phyloP scores from a whole-genome alignment of 2,797 vertebrate species.

The Centropyge bicolor region DNA sequence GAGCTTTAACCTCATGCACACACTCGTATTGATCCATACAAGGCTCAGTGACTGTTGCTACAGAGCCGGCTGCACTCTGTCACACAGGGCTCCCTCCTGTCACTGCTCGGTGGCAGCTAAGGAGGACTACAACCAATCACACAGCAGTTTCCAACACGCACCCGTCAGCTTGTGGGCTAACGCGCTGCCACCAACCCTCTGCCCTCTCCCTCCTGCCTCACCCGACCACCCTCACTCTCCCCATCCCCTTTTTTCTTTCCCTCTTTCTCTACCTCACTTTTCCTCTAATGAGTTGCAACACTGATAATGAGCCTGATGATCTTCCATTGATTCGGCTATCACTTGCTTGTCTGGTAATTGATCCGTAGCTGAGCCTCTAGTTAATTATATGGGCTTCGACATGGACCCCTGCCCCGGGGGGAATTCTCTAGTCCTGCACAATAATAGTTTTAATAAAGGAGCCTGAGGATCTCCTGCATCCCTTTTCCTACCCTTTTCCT shows the following conservation, averaged over 20 bases:
- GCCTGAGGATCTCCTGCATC: slow-evolving; percentile 80
- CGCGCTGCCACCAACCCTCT: slow-evolving; percentile 52
- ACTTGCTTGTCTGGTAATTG: slow-evolving; percentile 99
- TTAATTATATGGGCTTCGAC: slow-evolving; percentile 99
- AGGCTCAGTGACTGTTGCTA: slow-evolving; percentile 77
- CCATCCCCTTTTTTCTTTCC: slow-evolving; percentile 81
- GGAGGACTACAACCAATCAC: slow-evolving; percentile 49
- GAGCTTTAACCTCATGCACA: slow-evolving; percentile 77
- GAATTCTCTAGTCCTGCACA: slow-evolving; percentile 98
- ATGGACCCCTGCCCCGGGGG: slow-evolving; percentile 91
- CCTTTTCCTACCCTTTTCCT: slow-evolving; percentile 43
- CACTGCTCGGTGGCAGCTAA: slow-evolving; percentile 60
- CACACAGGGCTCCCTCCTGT: slow-evolving; percentile 53
- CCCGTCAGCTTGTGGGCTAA: slow-evolving; percentile 88
- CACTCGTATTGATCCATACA: slow-evolving; percentile 74
- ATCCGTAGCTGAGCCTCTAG: slow-evolving; percentile 99
- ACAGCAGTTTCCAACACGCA: slow-evolving; percentile 69
- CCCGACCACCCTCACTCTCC: slow-evolving; percentile 25
- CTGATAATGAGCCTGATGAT: slow-evolving; percentile 99
- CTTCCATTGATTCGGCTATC: slow-evolving; percentile 99
- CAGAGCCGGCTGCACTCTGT: slow-evolving; percentile 67
- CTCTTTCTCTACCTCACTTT: slow-evolving; percentile 97
- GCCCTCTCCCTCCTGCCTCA: slow-evolving; percentile 39
- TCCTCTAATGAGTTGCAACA: slow-evolving; percentile 99
- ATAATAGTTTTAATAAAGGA: slow-evolving; percentile 99